Conservation (phyloP, 1,140 invertebrate species). For the Eueides isabella region DNA sequence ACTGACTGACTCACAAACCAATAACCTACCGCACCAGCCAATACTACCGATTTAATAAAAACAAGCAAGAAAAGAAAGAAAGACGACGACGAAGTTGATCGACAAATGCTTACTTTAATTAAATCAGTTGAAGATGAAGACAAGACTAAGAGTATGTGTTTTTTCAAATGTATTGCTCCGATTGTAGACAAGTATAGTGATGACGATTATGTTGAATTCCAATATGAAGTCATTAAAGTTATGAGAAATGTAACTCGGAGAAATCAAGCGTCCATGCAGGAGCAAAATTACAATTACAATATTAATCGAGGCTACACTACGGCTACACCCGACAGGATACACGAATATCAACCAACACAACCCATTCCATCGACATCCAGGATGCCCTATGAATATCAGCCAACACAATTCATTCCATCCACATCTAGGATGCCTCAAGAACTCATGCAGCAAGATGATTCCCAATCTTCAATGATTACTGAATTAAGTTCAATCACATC, state of each 20-base stretch:
- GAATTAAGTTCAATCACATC: slow-evolving; percentile 41
- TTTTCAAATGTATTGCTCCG: slow-evolving; percentile 54
- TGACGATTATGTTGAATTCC: slow-evolving; percentile 48
- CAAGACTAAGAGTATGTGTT: slow-evolving; percentile 51
- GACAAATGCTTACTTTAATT: slow-evolving; percentile 49
- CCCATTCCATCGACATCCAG: slow-evolving; percentile 38
- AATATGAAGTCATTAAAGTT: slow-evolving; percentile 52
- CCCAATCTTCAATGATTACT: slow-evolving; percentile 42
- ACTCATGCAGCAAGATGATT: slow-evolving; percentile 42
- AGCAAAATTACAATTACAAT: slow-evolving; percentile 49
- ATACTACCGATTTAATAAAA: slow-evolving; percentile 43
- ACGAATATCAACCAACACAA: slow-evolving; percentile 47
- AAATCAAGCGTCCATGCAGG: slow-evolving; percentile 47
- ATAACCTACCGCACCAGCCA: slow-evolving; percentile 14
- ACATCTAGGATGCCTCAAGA: slow-evolving; percentile 43
- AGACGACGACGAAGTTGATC: slow-evolving; percentile 44
- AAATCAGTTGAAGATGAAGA: slow-evolving; percentile 48
- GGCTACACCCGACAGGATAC: slow-evolving; percentile 46
- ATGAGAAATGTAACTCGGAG: slow-evolving; percentile 47
- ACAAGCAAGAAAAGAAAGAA: slow-evolving; percentile 44
- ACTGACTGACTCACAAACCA: slow-evolving; percentile 44
- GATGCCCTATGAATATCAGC: slow-evolving; percentile 17
- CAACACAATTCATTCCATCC: slow-evolving; percentile 14
- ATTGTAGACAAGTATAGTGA: slow-evolving; percentile 52
- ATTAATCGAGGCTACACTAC: slow-evolving; percentile 46